Evolutionary conservation across 2,888 invertebrate genomes (phyloP), one percentile per base, ranked within the genome.

Genomic region (Aelia acuminata): DNA sequence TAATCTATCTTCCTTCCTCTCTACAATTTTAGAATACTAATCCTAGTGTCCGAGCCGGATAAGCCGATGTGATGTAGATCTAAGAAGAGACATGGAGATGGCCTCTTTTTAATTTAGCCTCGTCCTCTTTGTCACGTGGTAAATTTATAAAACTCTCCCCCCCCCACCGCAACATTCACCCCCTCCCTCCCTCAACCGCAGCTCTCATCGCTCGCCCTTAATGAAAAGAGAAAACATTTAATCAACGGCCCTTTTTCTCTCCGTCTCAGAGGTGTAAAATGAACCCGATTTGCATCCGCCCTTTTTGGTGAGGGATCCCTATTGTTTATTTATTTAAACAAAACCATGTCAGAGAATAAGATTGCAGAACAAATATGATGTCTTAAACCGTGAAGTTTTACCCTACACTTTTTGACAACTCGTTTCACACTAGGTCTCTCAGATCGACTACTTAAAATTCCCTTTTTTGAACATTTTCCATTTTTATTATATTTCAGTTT

Each of bases 201-300:
- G n/a, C 85, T 39, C 50, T 85, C 70, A 70, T 48, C 48, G 57
- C 87, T 70, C 87, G 57, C 7, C 47, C 57, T 63, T 87, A 87
- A 87, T 87, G 87, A 87, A 87, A 87, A 87, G 48, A 53, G 70
- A 87, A 87, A 87, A 70, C 87, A 87, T 87, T 87, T 87, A 87
- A 87, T 87, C 87, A 87, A 87, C 57, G 63, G 20, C 15, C 57
- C 43, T 53, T 87, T 48, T 84, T 50, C 48, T 18, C 70, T 57
- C 85, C 85, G 57, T 50, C 57, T 35, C 53, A 3, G 49, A 50
- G 49, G 50, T 84, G 84, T 84, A 84, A 84, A 70, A 48, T 84
- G 84, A 84, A 80, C 80, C 39, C 80, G 80, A 80, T 80, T 80
- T 80, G 80, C 80, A 80, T 80, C 80, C n/a, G 31, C 80, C 43